Evolutionary conservation across 2,113 vertebrate genomes (phyloP).

Genomic region (Mus pahari): DNA sequence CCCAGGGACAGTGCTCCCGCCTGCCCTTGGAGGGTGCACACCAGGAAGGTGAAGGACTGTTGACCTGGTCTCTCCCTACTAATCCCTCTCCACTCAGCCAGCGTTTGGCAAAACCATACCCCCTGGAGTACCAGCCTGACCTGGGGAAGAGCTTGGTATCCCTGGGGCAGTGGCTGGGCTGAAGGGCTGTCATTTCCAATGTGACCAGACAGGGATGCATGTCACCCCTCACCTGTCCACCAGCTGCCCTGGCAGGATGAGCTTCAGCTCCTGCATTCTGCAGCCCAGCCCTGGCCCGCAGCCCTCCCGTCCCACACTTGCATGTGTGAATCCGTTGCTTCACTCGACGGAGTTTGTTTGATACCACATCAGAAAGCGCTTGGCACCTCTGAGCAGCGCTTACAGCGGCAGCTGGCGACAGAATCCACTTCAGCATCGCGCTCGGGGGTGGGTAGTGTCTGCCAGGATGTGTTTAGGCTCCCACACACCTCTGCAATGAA

Average conservation of each 20-base stretch:
- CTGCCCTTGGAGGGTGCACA: not conserved
- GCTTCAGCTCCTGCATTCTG: rapidly evolving
- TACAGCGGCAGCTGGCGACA: not conserved
- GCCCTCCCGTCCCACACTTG: rapidly evolving
- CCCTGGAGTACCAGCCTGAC: not conserved
- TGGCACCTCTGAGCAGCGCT: not conserved
- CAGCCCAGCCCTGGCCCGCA: not conserved
- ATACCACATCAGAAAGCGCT: conserved; percentile 47
- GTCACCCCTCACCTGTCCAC: not conserved
- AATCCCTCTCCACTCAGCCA: rapidly evolving
- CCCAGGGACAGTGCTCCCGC: not conserved
- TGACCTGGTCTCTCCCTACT: not conserved
- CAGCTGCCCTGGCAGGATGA: not conserved
- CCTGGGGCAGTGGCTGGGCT: too few species aligned
- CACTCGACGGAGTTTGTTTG: conserved; percentile 8
- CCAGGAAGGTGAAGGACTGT: not conserved
- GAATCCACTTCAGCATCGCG: not conserved
- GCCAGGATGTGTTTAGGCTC: rapidly evolving
- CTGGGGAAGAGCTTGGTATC: not conserved
- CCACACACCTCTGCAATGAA: not conserved
- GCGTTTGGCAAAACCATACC: rapidly evolving
- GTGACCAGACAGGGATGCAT: not conserved
- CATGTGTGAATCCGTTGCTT: not conserved
- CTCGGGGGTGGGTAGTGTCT: not conserved
- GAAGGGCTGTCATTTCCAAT: not conserved